phyloP scores from a whole-genome alignment of 64 coral and sea anemone species.

The Trachythela sp. region DNA sequence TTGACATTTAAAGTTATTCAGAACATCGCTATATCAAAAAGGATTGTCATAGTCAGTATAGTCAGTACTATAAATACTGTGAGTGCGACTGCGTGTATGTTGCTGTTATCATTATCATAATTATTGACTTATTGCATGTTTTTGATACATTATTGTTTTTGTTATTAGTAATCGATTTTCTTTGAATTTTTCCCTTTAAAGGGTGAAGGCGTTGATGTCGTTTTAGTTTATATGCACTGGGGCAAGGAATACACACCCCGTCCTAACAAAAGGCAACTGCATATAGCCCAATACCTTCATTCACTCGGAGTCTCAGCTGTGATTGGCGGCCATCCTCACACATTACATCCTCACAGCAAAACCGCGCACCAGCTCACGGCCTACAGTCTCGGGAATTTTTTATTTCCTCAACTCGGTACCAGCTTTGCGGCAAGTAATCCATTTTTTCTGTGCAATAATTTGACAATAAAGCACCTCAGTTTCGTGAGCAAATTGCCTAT shows the following conservation, averaged over 20 bases:
- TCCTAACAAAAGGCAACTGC: not conserved
- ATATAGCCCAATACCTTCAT: conserved; percentile 36
- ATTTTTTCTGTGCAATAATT: no score
- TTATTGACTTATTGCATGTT: not conserved
- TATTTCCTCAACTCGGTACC: conserved; percentile 32
- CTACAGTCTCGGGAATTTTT: conserved; percentile 40
- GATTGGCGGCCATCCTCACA: conserved; percentile 29
- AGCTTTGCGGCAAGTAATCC: not conserved
- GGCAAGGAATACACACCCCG: conserved; percentile 8
- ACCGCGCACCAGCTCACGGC: conserved; percentile 10
- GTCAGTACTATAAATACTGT: no score
- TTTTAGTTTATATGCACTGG: conserved; percentile 41
- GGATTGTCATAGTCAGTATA: no score
- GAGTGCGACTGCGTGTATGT: no score
- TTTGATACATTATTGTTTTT: not conserved
- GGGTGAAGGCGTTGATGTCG: conserved; percentile 17
- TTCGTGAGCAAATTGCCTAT: no score
- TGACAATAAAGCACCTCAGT: no score
- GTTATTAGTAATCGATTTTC: not conserved
- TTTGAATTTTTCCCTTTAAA: not conserved
- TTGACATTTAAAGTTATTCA: no score
- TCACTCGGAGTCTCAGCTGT: conserved; percentile 31
- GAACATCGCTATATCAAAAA: no score
- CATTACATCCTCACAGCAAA: conserved; percentile 25
- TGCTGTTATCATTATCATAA: no score